Percentiles rank a stretch among this genome's conserved stretches.
Conservation (phyloP, 1,140 invertebrate genomes). For the Aphelinus atriplicis region DNA sequence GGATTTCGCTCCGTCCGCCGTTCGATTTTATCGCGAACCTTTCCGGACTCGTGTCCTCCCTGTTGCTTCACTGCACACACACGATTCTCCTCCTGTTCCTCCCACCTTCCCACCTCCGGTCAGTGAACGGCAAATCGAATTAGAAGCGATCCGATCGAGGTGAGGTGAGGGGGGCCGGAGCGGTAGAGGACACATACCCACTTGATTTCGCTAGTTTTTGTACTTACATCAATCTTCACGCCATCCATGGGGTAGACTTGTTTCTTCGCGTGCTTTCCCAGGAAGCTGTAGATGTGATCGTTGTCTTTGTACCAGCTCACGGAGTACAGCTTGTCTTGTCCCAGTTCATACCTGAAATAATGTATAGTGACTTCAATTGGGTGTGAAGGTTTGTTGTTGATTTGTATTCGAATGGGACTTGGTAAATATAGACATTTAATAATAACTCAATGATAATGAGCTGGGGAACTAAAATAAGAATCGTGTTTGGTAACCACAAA, state of each 20-base stretch:
- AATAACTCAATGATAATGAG: too few species aligned
- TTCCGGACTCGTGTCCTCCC: too few species aligned
- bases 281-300: slow-evolving; percentile 86
- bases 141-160: not conserved
- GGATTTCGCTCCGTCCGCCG: slow-evolving; percentile 17
- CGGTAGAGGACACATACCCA: too few species aligned
- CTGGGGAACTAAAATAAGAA: too few species aligned
- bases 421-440: too few species aligned
- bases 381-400: too few species aligned
- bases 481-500: too few species aligned
- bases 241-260: slow-evolving; percentile 76
- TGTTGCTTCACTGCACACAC: too few species aligned
- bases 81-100: not conserved
- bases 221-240: slow-evolving; percentile 80
- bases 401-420: too few species aligned
- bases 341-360: slow-evolving; percentile 61
- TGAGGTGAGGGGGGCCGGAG: too few species aligned
- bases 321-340: slow-evolving; percentile 78
- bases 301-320: slow-evolving; percentile 91
- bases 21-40: slow-evolving; percentile 40
- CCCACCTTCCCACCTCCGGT: too few species aligned
- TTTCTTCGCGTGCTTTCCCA: slow-evolving; percentile 72
- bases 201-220: not conserved
- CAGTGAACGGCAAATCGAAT: not conserved
- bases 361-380: too few species aligned